These are phyloP conservation scores for Rhagoletis pomonella DNA, from an alignment of 1,140 invertebrate species.

Conservation along the genomic window DNA sequence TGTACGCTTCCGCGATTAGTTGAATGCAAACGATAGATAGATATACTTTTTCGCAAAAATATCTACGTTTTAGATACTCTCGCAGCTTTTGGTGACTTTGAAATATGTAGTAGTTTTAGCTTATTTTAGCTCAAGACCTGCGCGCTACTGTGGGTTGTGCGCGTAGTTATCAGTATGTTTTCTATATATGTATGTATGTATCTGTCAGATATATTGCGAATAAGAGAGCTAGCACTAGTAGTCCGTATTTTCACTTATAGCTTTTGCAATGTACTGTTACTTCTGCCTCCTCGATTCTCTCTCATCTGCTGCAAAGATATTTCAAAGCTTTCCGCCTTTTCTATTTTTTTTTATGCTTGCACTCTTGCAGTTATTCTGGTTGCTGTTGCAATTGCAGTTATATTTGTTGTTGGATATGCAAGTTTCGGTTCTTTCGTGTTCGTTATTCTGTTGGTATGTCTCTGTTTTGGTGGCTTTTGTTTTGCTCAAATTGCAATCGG, in stretches of 20 bases:
- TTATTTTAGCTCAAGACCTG: conserved; percentile 22
- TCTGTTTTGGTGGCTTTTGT: conserved; percentile 38
- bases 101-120: conserved; percentile 9
- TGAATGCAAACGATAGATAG: conserved; percentile 20
- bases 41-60: conserved; percentile 14
- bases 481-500: conserved; percentile 26
- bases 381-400: background rate
- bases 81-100: conserved; percentile 29
- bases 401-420: conserved; percentile 16
- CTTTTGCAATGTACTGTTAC: background rate
- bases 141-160: background rate
- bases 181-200: too few species aligned
- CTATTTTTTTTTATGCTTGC: conserved; percentile 4
- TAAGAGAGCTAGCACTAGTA: background rate
- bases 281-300: background rate
- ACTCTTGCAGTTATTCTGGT: background rate
- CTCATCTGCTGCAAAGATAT: background rate
- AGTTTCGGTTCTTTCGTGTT: conserved; percentile 15
- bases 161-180: background rate
- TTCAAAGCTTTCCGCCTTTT: conserved; percentile 41
- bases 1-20: conserved; percentile 56
- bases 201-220: too few species aligned
- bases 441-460: background rate
- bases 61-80: background rate
- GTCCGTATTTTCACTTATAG: background rate